Evolutionary conservation across 1,140 invertebrate genomes (phyloP), one percentile per base, ranked within the genome.

Genomic region (Cotesia chilonis): DNA sequence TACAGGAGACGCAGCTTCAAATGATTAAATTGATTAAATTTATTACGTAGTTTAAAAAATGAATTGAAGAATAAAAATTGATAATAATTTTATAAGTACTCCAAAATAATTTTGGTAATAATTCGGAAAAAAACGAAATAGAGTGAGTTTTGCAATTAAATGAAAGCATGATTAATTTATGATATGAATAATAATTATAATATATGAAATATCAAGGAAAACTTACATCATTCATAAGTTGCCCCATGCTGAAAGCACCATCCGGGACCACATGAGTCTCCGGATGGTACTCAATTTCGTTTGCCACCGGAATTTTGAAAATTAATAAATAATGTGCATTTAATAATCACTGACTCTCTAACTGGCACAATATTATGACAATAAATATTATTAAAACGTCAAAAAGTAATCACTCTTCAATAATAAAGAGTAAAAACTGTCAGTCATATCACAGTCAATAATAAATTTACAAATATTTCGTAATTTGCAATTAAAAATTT

Each of bases 211-310:
- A 64, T 20, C 9, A 55, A 51, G 17, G n/a, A 36, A 66, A 67
- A 89, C 88, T 88, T 79, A 89, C 89, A 76, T 89, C 85, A 77
- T 87, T 86, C 74, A 83, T 84, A 76, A 89, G 89, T 78, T 89
- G 89, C 78, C 89, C 89, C 88, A 90, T 90, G 71, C 81, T 88
- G 78, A 78, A 83, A 76, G 84, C 85, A 81, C 82, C 83, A 76
- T 74, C 68, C 54, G 82, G 82, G 80, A 84, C 81, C 70, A 82
- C 83, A 84, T 83, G 81, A 75, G 80, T 81, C 79, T 84, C 85
- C 76, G 82, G 84, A 75, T 81, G 80, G 76, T 83, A 78, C 71
- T 83, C 82, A 74, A 79, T 78, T 75, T 85, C 83, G 78, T 85
- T 82, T 73, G 87, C 85, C 75, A 89, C 86, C 77, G 87, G 87